Evolutionary conservation across 2,888 invertebrate species (phyloP).

Genomic region (Sphinx pinastri): DNA sequence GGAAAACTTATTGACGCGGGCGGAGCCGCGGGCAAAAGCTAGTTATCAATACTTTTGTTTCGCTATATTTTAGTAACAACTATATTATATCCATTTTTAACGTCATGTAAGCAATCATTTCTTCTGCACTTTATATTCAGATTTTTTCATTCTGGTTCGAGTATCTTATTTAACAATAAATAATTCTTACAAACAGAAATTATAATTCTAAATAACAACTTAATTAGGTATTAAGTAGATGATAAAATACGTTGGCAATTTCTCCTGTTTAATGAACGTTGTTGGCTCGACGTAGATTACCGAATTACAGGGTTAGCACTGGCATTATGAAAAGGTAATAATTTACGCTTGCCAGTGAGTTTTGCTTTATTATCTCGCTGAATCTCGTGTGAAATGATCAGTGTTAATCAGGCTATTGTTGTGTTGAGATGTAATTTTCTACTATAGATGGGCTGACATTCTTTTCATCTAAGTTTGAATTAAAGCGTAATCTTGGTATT

Average conservation of each 20-base stretch:
- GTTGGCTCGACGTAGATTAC: constrained; percentile 36
- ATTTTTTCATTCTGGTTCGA: not conserved
- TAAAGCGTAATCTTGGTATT: too few species aligned
- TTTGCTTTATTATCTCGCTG: constrained; percentile 1
- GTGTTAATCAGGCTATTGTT: not conserved
- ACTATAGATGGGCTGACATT: too few species aligned
- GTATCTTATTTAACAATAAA: constrained; percentile 5
- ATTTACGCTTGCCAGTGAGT: constrained; percentile 31
- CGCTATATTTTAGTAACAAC: not conserved
- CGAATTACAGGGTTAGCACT: constrained; percentile 36
- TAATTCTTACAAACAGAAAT: not conserved
- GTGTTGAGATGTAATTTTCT: not conserved
- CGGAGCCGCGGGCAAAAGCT: too few species aligned
- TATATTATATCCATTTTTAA: not conserved
- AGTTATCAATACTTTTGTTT: too few species aligned
- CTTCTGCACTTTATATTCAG: too few species aligned
- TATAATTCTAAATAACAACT: constrained; percentile 27
- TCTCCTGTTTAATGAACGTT: constrained; percentile 38
- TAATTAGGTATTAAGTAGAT: constrained; percentile 35
- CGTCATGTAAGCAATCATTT: not conserved
- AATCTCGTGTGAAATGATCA: constrained; percentile 31
- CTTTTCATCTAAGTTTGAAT: too few species aligned
- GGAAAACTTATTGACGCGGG: too few species aligned
- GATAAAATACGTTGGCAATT: constrained; percentile 39
- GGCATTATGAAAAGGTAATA: constrained; percentile 33